Conservation (phyloP, 2,113 vertebrate species). For the Nesogale talazaci region DNA sequence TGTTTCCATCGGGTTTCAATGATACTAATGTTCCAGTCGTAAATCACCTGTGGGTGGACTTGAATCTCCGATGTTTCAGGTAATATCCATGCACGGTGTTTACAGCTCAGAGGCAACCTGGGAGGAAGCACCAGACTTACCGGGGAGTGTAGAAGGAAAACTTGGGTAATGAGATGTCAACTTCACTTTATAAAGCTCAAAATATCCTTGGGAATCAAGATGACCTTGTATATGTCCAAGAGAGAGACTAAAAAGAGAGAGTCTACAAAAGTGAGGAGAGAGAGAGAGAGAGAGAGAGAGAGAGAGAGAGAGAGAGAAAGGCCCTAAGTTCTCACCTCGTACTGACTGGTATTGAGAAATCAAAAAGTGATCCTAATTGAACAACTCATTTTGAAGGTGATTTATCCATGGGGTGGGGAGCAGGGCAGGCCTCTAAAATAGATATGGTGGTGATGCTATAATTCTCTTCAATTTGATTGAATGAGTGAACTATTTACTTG, state of each 20-base stretch:
- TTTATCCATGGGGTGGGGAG: too few relatives aligned
- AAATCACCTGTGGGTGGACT: not conserved
- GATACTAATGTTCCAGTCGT: not conserved
- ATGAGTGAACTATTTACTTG: too few relatives aligned
- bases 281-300: not conserved
- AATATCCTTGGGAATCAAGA: not conserved
- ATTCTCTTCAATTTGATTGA: too few relatives aligned
- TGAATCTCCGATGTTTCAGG: not conserved
- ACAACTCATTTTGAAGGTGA: too few relatives aligned
- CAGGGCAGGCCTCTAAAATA: too few relatives aligned
- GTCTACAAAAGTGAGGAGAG: too few relatives aligned
- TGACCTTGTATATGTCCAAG: accelerated
- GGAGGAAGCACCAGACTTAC: not conserved
- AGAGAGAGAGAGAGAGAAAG: not conserved
- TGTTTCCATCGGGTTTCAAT: not conserved
- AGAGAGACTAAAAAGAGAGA: not conserved
- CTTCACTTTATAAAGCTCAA: too few relatives aligned
- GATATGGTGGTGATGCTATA: too few relatives aligned
- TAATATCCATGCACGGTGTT: not conserved
- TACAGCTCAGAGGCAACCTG: not conserved
- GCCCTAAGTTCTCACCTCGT: not conserved
- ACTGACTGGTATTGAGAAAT: not conserved
- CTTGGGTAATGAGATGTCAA: accelerated
- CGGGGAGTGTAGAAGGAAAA: not conserved
- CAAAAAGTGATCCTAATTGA: not conserved